These are phyloP conservation scores for Neopelma chrysocephalum DNA, from an alignment of 2,797 vertebrate species.

Conservation along the genomic window DNA sequence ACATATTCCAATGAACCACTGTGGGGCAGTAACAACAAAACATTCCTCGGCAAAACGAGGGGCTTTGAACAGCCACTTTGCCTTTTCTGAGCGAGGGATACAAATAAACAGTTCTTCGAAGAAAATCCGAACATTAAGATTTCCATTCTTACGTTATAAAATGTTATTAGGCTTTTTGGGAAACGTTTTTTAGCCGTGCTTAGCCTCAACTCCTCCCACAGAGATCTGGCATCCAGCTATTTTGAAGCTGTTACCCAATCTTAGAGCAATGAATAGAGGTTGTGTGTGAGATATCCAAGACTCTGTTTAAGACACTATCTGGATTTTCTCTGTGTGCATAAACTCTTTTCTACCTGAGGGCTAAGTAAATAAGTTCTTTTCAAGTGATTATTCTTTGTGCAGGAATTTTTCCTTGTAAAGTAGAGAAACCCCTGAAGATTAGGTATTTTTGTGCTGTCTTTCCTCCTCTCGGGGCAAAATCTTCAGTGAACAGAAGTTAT, in stretches of 20 bases:
- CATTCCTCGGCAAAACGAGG: conserved; percentile 57
- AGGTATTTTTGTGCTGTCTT: conserved; percentile 41
- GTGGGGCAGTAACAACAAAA: conserved; percentile 71
- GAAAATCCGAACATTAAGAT: background rate
- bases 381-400: conserved; percentile 37
- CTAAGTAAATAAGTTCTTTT: conserved; percentile 59
- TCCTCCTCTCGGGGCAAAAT: conserved; percentile 39
- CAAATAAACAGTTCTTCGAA: conserved; percentile 8
- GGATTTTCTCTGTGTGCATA: conserved; percentile 36
- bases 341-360: conserved; percentile 35
- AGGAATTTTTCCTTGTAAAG: conserved; percentile 29
- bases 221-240: background rate
- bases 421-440: conserved; percentile 17
- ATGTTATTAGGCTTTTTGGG: conserved; percentile 19
- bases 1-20: conserved; percentile 68
- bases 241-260: conserved; percentile 18
- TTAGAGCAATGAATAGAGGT: conserved; percentile 13
- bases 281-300: background rate
- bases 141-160: conserved; percentile 11
- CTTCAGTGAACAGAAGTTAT: conserved; percentile 44
- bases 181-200: background rate
- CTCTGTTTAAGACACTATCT: conserved; percentile 37
- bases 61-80: conserved; percentile 10
- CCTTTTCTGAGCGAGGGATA: conserved; percentile 9
- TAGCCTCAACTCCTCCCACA: background rate